Base-by-base conservation (phyloP, 1,140 invertebrate genomes). In the Rhagoletis pomonella region DNA sequence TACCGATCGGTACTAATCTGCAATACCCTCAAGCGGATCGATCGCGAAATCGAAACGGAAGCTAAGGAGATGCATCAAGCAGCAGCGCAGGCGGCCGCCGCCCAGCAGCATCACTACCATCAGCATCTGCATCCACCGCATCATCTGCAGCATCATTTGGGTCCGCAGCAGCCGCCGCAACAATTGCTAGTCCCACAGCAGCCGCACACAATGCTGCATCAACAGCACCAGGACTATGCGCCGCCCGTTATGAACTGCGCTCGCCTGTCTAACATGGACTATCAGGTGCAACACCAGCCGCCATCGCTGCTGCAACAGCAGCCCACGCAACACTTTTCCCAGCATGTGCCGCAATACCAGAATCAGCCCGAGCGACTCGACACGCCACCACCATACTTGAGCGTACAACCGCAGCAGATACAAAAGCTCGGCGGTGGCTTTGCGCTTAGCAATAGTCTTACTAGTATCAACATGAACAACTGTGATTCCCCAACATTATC, bases 1-100 rank as follows among this genome's bases (percentile, higher is more conserved):
- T 95, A 97, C 86, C 95, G 97, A 64, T 98, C 97, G 5, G 98
- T 99, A 89, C 96, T 99, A 64, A 98, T 99, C 89, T 98, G 97
- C 94, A 99, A 99, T 93, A 98, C 98, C 9, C 93, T 99, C 84
- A 96, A 98, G 91, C 95, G 96, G 90, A 96, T 99, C 89, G 98
- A 99, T 94, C 95, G 96, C 47, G 98, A 99, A 93, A 97, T 99
- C 95, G 97, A 98, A 93, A 94, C 95, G 64, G 97, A 98, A 93
- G 94, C 93, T 88, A 95, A 93, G 89, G 94, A 95, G 89, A 92
- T 91, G 87, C 91, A 92, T 81, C 91, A 93, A 88, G 94, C 94
- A 86, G 94, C 89, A 3, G 90, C 90, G 29, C 90, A 91, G 73
- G 89, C 89, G 19, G 90, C 91, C 7, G 90, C 90, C 87, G 89